These are phyloP conservation scores for Drosophila longiperda DNA, from an alignment of 2,888 invertebrate genomes.

Conservation along the genomic window DNA sequence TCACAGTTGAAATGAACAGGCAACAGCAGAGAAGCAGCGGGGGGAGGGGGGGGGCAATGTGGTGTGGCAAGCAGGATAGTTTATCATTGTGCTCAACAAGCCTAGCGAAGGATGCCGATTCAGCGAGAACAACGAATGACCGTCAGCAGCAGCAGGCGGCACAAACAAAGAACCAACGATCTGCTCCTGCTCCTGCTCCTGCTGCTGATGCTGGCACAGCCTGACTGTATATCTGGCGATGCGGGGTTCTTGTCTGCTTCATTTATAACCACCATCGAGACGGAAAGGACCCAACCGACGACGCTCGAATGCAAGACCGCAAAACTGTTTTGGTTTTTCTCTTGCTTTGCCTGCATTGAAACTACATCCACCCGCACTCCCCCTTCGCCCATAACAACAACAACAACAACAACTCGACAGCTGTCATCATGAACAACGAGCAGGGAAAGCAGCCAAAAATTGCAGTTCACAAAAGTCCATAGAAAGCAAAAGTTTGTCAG, in stretches of 20 bases:
- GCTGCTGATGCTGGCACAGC: neutral
- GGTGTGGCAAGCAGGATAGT: slow-evolving; percentile 45
- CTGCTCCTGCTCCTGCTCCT: neutral
- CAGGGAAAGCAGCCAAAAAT: slow-evolving; percentile 58
- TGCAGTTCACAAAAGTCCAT: slow-evolving; percentile 55
- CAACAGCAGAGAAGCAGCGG: neutral
- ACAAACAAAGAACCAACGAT: neutral
- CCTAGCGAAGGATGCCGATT: slow-evolving; percentile 61
- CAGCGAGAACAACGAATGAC: slow-evolving; percentile 58
- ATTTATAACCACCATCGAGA: slow-evolving; percentile 66
- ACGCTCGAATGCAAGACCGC: slow-evolving; percentile 71
- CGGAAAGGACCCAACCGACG: slow-evolving; percentile 58
- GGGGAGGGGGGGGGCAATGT: neutral
- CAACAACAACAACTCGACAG: slow-evolving; percentile 51
- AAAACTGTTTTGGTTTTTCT: slow-evolving; percentile 73
- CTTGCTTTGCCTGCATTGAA: slow-evolving; percentile 54
- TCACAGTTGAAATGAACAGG: slow-evolving; percentile 37
- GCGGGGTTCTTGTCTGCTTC: slow-evolving; percentile 46
- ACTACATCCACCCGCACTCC: slow-evolving; percentile 18
- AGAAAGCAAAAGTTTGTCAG: slow-evolving; percentile 74
- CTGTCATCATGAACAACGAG: slow-evolving; percentile 67
- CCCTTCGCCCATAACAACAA: slow-evolving; percentile 9
- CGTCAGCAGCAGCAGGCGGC: slow-evolving; percentile 27
- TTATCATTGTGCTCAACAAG: slow-evolving; percentile 70
- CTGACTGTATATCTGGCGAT: slow-evolving; percentile 20